Evolutionary conservation across 2,797 vertebrate species (phyloP), one percentile per base, ranked within the genome.

Genomic region (Crenichthys baileyi): DNA sequence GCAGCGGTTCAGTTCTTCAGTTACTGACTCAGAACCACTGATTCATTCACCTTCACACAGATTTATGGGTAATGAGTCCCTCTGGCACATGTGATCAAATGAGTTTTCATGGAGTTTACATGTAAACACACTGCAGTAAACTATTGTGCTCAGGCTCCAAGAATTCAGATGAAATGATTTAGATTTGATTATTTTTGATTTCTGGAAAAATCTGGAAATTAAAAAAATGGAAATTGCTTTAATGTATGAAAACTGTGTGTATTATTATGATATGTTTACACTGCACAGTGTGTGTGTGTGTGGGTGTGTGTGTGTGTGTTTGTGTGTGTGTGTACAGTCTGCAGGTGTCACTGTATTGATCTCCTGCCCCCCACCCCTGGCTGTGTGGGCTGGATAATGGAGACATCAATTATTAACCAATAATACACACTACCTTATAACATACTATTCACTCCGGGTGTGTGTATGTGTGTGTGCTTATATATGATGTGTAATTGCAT

Each of bases 381-480:
- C 77, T 70, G 31, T 79, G 73, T 83, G 50, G 74, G 80, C 81
- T 77, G 85, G 72, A 89, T 91, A 89, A 93, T 91, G 81, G 89
- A 85, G 86, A 77, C 81, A 91, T 92, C 53, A 89, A 92, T 91
- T 85, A 92, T 92, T 92, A 75, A 92, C 58, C 81, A 82, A 68
- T 48, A 11, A 82, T 85, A 82, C 70, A 90, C 83, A 86, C 86
- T 79, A 85, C 87, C 83, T 80, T 84, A 85, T 89, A 44, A 81
- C 88, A 86, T 72, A 80, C 75, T 70, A 78, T 87, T 85, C 61
- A 79, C 55, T 76, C 0, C 56, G 70, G 2, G 61, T 77, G 77
- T 79, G 76, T 82, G 83, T 81, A 71, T 80, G 83, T 80, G 72
- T 73, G 77, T 70, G 81, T 73, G 8, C 22, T 53, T 60, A 73